Evolutionary conservation across 2,888 invertebrate genomes (phyloP).

Genomic region (Lepidochitona cinerea): DNA sequence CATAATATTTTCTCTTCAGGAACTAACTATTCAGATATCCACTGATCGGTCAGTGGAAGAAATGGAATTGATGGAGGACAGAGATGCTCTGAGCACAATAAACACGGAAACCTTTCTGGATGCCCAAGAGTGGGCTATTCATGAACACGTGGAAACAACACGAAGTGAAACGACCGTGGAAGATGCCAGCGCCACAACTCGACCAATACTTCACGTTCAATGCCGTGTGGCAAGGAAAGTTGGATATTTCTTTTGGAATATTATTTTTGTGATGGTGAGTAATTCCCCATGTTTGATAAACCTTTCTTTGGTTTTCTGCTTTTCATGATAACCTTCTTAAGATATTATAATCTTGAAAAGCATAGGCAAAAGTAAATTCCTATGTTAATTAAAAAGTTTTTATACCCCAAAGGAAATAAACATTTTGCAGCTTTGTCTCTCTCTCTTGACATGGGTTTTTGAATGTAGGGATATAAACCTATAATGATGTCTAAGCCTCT

Average conservation of each 20-base stretch:
- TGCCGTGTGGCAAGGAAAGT: slow-evolving; percentile 51
- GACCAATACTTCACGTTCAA: slow-evolving; percentile 49
- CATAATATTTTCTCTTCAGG: too few relatives aligned
- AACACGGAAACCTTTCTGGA: slow-evolving; percentile 51
- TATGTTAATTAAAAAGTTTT: too few relatives aligned
- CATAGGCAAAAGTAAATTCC: too few relatives aligned
- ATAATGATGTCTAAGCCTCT: too few relatives aligned
- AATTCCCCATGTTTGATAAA: too few relatives aligned
- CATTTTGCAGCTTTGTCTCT: too few relatives aligned
- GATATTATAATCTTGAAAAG: too few relatives aligned
- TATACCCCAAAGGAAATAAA: too few relatives aligned
- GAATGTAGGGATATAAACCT: too few relatives aligned
- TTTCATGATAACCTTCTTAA: too few relatives aligned
- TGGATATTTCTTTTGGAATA: slow-evolving; percentile 61
- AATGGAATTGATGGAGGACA: slow-evolving; percentile 50
- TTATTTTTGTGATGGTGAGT: slow-evolving; percentile 54
- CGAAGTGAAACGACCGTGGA: slow-evolving; percentile 46
- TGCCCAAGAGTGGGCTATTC: slow-evolving; percentile 51
- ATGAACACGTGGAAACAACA: slow-evolving; percentile 51
- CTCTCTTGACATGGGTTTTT: too few relatives aligned
- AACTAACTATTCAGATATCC: slow-evolving; percentile 52
- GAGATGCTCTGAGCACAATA: slow-evolving; percentile 45
- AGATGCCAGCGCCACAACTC: slow-evolving; percentile 46
- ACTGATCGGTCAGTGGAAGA: slow-evolving; percentile 46
- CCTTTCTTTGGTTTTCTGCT: too few relatives aligned